Evolutionary conservation across 2,797 vertebrate genomes (phyloP).

Genomic region (Ptychadena robeensis): DNA sequence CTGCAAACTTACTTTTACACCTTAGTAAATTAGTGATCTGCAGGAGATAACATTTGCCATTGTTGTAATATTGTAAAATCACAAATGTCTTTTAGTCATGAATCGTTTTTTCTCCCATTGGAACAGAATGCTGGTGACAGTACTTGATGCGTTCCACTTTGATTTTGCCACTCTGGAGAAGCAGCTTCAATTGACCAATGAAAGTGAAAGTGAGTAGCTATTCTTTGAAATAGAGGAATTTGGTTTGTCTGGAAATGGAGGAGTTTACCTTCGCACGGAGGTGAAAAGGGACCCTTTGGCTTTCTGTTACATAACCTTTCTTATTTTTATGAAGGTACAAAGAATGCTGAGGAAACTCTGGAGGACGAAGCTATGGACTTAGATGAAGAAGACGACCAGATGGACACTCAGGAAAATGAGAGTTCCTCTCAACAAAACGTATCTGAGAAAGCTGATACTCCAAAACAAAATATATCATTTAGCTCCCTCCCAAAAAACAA

Average conservation of each 20-base stretch:
- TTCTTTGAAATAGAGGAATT: too few species aligned
- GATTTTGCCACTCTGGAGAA: conserved; percentile 87
- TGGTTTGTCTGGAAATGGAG: too few species aligned
- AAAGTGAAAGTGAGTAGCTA: conserved; percentile 77
- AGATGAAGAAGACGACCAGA: conserved; percentile 68
- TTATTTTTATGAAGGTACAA: conserved; percentile 22
- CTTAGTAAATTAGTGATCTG: too few species aligned
- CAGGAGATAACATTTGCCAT: too few species aligned
- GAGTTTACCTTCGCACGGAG: too few species aligned
- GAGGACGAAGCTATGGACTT: conserved; percentile 74
- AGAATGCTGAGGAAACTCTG: conserved; percentile 66
- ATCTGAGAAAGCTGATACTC: conserved; percentile 24
- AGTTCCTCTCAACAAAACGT: neutral
- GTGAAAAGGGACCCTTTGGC: neutral
- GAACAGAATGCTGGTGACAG: conserved; percentile 87
- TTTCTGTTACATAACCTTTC: neutral
- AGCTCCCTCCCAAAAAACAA: conserved; percentile 83
- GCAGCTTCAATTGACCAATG: conserved; percentile 82
- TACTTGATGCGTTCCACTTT: conserved; percentile 95
- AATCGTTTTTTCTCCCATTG: conserved; percentile 18
- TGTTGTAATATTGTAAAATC: too few species aligned
- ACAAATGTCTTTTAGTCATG: neutral
- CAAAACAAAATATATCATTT: conserved; percentile 61
- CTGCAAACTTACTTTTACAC: too few species aligned
- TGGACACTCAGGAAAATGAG: conserved; percentile 63